Evolutionary conservation across 2,888 invertebrate genomes (phyloP), one percentile per base, ranked within the genome.

Genomic region (Neuroscelio doddi): DNA sequence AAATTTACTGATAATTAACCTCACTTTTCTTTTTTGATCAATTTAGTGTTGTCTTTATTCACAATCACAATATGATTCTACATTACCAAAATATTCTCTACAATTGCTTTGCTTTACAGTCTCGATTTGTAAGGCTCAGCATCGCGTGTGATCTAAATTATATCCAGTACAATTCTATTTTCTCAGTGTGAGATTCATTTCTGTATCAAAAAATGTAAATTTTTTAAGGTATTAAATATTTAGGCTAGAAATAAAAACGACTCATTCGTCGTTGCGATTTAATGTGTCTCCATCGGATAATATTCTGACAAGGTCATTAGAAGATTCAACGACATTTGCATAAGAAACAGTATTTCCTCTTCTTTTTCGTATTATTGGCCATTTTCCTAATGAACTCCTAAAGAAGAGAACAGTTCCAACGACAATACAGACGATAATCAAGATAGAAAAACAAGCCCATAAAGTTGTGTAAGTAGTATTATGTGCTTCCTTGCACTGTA

Each of bases 401-500:
- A 73, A 57, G n/a, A 81, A 45, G 29, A 80, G 70, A 45, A 78
- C 71, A n/a, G 73, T 42, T 3, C 50, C 61, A 1, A 67, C 61
- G 3, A 77, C 16, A 1, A 74, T 42, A 1, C 74, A 41, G 0
- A 58, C 58, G n/a, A 80, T 38, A 41, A 77, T 59, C 21, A 79
- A 17, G 34, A 81, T 45, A 21, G 73, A 62, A 21, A 76, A 53
- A 39, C 75, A 74, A 1, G 70, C 56, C 81, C 82, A 81, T 5
- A 84, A 39, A 4, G 72, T 51, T 2, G 78, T 74, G 46, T 74
- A 75, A 26, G 74, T 64, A 2, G 72, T 27, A 30, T 66, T 64
- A 9, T 59, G 46, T 0, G 66, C 57, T 49, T 73, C 71, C 1
- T 77, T 71, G 68, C 89, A 89, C 0, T 74, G 72, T 66, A 89